phyloP scores from a whole-genome alignment of 2,797 vertebrate species.

The Acomys russatus region DNA sequence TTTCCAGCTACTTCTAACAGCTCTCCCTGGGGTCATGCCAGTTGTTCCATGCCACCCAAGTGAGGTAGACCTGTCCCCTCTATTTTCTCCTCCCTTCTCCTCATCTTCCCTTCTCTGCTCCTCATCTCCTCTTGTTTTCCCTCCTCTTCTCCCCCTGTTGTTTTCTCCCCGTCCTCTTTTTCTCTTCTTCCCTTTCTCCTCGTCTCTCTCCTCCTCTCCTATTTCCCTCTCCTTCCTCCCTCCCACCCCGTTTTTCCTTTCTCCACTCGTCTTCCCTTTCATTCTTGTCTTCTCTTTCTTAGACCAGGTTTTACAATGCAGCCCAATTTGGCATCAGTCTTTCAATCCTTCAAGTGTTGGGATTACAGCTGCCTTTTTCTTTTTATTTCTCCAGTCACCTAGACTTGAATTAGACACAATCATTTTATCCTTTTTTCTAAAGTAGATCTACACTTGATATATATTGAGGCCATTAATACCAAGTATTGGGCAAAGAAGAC shows the following conservation, averaged over 20 bases:
- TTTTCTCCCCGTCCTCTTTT: neutral
- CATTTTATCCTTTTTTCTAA: neutral
- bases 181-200: neutral
- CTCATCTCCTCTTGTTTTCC: fast-evolving
- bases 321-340: neutral
- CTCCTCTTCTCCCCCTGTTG: no score
- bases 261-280: neutral
- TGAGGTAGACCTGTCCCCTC: neutral
- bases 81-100: no score
- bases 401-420: neutral
- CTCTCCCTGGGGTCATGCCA: neutral
- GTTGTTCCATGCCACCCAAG: neutral
- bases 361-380: neutral
- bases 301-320: neutral
- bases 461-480: no score
- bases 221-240: neutral
- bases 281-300: neutral
- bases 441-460: neutral
- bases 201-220: no score
- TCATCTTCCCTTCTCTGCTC: no score
- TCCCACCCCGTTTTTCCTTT: neutral
- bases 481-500: neutral
- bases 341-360: neutral
- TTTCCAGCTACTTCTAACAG: neutral
- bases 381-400: neutral